Percentiles rank a stretch among this genome's conserved stretches.
Conservation (phyloP, 2,888 invertebrate genomes). For the Opisthograptis luteolata region DNA sequence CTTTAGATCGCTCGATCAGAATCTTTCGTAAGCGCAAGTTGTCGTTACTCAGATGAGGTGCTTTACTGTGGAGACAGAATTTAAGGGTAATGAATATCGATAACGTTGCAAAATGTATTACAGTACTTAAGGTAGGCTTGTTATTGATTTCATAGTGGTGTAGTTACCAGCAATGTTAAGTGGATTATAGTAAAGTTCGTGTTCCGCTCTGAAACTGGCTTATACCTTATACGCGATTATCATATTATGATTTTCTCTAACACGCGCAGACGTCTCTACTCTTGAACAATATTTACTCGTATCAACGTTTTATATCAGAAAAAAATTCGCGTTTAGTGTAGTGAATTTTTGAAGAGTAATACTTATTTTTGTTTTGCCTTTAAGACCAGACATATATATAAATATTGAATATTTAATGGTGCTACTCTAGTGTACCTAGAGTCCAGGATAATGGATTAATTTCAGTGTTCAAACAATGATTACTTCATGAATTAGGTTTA, state of each 20-base stretch:
- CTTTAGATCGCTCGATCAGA: too few relatives aligned
- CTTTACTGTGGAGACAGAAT: conserved; percentile 7
- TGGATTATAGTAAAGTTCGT: background rate
- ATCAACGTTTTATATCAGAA: background rate
- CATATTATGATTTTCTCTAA: conserved; percentile 15
- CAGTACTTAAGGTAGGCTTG: background rate
- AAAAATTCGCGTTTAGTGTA: too few relatives aligned
- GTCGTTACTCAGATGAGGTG: background rate
- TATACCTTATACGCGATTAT: conserved; percentile 4
- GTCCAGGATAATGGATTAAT: too few relatives aligned
- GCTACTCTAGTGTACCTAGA: too few relatives aligned
- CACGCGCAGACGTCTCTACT: conserved; percentile 15
- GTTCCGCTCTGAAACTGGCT: conserved; percentile 5
- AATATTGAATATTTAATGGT: too few relatives aligned
- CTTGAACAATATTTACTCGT: background rate
- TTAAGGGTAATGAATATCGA: conserved; percentile 1
- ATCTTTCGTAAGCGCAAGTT: conserved; percentile 15
- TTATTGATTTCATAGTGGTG: background rate
- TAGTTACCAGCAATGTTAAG: background rate
- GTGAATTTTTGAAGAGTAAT: too few relatives aligned
- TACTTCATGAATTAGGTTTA: too few relatives aligned
- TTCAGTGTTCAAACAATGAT: too few relatives aligned
- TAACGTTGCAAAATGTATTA: conserved; percentile 2
- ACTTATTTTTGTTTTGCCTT: too few relatives aligned
- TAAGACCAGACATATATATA: too few relatives aligned